These are phyloP conservation scores for Temnothorax rugatulus DNA, from an alignment of 2,888 invertebrate genomes.

Conservation along the genomic window DNA sequence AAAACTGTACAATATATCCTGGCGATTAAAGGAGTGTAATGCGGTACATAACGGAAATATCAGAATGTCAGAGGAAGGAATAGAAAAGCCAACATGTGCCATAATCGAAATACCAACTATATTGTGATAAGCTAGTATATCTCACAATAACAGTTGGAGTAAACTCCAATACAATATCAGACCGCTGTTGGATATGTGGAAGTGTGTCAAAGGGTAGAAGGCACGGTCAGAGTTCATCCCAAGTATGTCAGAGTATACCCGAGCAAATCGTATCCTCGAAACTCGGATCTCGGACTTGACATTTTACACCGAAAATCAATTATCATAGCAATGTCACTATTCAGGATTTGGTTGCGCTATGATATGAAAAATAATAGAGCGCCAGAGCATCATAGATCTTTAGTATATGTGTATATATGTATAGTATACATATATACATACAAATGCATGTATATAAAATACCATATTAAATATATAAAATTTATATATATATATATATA, in stretches of 20 bases:
- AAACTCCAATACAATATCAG: constrained; percentile 1
- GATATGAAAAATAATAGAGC: neutral
- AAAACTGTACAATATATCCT: neutral
- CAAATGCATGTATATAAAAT: neutral
- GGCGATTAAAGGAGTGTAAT: neutral
- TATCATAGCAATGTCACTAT: neutral
- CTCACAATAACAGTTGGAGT: constrained; percentile 10
- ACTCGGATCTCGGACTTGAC: neutral
- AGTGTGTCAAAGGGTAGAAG: constrained; percentile 38
- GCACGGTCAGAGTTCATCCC: constrained; percentile 28
- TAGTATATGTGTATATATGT: neutral
- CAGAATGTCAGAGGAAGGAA: neutral
- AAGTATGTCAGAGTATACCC: constrained; percentile 28
- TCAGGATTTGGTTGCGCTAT: neutral
- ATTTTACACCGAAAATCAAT: neutral
- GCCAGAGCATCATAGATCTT: neutral
- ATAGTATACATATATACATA: neutral
- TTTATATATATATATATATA: neutral
- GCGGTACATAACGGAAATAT: neutral
- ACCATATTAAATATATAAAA: neutral
- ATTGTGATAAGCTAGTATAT: neutral
- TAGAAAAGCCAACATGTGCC: neutral
- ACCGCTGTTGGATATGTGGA: neutral
- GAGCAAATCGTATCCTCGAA: neutral
- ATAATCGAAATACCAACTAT: constrained; percentile 13